These are phyloP conservation scores for Eufriesea mexicana DNA, from an alignment of 1,140 invertebrate genomes.

Conservation along the genomic window DNA sequence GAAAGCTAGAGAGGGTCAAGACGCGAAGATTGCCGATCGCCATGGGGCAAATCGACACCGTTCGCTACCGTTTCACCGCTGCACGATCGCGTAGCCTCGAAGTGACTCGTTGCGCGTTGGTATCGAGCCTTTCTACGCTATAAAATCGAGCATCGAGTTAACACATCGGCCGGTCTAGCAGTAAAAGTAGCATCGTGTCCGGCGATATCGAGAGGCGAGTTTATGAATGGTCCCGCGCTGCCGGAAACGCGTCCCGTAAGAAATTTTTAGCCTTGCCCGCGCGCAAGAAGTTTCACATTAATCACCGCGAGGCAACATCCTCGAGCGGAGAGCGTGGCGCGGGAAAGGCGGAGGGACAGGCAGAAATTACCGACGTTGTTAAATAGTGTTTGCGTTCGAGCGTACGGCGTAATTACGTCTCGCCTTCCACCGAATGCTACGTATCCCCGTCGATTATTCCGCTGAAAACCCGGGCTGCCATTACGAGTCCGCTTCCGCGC, in stretches of 20 bases:
- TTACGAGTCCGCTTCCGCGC: slow-evolving; percentile 26
- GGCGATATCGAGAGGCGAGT: slow-evolving; percentile 12
- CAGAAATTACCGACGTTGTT: slow-evolving; percentile 48
- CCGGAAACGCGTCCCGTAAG: slow-evolving; percentile 50
- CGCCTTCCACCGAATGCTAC: slow-evolving; percentile 39
- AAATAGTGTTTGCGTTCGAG: slow-evolving; percentile 45
- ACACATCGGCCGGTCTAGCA: too few species aligned
- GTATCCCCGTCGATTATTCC: slow-evolving; percentile 26
- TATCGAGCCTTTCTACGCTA: too few species aligned
- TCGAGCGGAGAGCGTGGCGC: slow-evolving; percentile 7
- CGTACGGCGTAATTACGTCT: slow-evolving; percentile 40
- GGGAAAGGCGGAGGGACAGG: slow-evolving; percentile 17
- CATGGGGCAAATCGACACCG: too few species aligned
- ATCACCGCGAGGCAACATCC: slow-evolving; percentile 53
- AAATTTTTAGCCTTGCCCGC: slow-evolving; percentile 52
- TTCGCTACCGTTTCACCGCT: too few species aligned
- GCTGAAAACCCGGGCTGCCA: slow-evolving; percentile 24
- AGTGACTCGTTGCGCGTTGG: too few species aligned
- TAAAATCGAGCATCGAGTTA: too few species aligned
- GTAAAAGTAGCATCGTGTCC: background rate
- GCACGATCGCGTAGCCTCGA: too few species aligned
- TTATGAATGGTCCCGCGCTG: slow-evolving; percentile 43
- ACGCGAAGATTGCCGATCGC: too few species aligned
- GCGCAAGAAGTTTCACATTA: slow-evolving; percentile 59
- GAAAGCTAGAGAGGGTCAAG: too few species aligned